Base-by-base conservation (phyloP, 2,113 vertebrate species). In the Notarius quadriscutis region DNA sequence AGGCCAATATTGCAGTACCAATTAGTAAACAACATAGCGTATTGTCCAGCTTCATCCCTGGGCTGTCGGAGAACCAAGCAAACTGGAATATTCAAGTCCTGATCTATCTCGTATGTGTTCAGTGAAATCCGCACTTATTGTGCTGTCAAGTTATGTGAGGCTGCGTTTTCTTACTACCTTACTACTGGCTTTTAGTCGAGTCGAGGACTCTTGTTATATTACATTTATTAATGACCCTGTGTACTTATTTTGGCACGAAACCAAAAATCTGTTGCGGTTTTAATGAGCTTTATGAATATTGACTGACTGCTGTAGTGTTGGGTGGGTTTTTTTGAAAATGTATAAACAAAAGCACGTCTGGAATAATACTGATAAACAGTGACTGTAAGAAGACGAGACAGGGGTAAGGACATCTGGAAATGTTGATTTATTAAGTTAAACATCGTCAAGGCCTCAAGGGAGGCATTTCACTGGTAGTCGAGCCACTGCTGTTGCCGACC, bases 401-500 rank as follows among this genome's bases (percentile, higher is more conserved):
- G 25, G 25, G 1, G 5, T 57, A 60, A 81, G 27, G 30, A 81
- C 30, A 48, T 62, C 30, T 81, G 20, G n/a, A 80, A 60, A 77
- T 60, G 50, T 83, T 65, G 48, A 27, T 86, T 86, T 78, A 65
- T 60, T 81, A 81, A 62, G 79, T 81, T 62, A 81, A 81, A 81
- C 79, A 41, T 25, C 7, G 12, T 18, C 58, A 51, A 57, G 71
- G 75, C 62, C 85, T 69, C 85, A 17, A 84, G 81, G 85, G 77
- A 58, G 81, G 34, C 50, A 18, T 57, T 63, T 69, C 87, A 69
- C 89, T 84, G 87, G 87, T 87, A 83, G 67, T 82, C 69, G 81
- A 83, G 84, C 81, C 77, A 0, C 78, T n/a, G 84, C 57, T 6
- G 65, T 14, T 30, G 11, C 69, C 62, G 87, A 85, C 87, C 89